Conservation (phyloP, 2,888 invertebrate species). For the Phytoseiulus persimilis region DNA sequence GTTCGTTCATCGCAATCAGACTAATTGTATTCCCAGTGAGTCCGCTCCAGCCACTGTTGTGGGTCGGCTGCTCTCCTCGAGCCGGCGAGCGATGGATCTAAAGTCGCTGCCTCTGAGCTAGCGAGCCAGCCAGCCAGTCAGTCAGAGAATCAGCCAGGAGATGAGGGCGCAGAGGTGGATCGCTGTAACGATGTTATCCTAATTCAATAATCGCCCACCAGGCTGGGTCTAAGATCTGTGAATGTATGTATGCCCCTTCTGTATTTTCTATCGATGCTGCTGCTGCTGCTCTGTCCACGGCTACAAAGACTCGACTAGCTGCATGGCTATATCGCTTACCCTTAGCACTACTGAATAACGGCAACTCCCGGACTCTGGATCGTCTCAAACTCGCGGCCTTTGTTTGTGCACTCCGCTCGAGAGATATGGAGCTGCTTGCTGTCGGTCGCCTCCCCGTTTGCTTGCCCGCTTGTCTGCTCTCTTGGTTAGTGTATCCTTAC, state of each 20-base stretch:
- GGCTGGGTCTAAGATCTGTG: neutral
- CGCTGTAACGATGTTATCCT: slow-evolving; percentile 34
- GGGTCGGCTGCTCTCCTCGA: neutral
- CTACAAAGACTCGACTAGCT: neutral
- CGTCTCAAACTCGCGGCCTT: neutral
- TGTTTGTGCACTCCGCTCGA: neutral
- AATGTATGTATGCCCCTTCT: neutral
- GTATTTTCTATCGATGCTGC: neutral
- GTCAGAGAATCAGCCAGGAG: neutral
- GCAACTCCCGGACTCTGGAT: neutral
- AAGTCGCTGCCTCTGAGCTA: too few species aligned
- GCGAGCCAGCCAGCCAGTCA: neutral
- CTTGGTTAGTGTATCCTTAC: neutral
- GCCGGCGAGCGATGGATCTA: neutral
- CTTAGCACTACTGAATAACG: neutral
- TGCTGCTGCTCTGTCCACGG: neutral
- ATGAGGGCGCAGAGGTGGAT: neutral
- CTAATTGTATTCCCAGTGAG: neutral
- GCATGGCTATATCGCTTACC: neutral
- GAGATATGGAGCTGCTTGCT: neutral
- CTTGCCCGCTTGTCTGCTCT: neutral
- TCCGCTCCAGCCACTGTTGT: neutral
- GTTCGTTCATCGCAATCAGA: neutral
- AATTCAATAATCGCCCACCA: slow-evolving; percentile 32
- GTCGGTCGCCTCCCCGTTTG: neutral